Conservation (phyloP, 2,113 vertebrate species). For the Nothoprocta perdicaria region DNA sequence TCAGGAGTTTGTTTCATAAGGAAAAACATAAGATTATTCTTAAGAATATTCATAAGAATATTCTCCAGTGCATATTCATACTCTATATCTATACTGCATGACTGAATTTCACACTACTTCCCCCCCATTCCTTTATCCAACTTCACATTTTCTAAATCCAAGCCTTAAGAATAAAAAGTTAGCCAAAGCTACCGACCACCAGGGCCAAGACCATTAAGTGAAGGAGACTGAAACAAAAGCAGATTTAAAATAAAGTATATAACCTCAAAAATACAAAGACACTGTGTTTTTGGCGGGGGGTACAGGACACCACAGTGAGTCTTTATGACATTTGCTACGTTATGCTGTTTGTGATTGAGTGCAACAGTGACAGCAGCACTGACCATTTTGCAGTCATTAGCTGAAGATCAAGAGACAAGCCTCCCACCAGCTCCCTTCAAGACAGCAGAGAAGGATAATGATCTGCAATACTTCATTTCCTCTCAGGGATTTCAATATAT, state of each 20-base stretch:
- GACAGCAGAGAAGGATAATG: not conserved
- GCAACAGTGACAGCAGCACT: not conserved
- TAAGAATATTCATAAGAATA: too few species aligned
- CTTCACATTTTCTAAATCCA: not conserved
- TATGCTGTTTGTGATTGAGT: not conserved
- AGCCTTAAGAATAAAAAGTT: not conserved
- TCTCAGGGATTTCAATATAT: not conserved
- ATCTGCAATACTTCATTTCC: not conserved
- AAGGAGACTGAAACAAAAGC: not conserved
- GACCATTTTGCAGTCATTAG: not conserved
- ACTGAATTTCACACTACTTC: not conserved
- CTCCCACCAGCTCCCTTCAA: not conserved
- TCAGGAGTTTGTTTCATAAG: not conserved
- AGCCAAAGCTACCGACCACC: too few species aligned
- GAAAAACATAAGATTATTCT: too few species aligned
- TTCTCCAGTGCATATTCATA: not conserved
- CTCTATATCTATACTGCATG: not conserved
- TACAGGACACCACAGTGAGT: not conserved
- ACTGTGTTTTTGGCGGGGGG: not conserved
- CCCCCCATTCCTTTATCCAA: not conserved
- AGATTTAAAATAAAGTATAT: not conserved
- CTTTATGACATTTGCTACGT: not conserved
- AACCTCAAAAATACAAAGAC: accelerated
- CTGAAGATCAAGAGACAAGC: not conserved
- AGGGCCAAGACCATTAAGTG: not conserved